Evolutionary conservation across 2,888 invertebrate genomes (phyloP).

Genomic region (Dilophus febrilis): DNA sequence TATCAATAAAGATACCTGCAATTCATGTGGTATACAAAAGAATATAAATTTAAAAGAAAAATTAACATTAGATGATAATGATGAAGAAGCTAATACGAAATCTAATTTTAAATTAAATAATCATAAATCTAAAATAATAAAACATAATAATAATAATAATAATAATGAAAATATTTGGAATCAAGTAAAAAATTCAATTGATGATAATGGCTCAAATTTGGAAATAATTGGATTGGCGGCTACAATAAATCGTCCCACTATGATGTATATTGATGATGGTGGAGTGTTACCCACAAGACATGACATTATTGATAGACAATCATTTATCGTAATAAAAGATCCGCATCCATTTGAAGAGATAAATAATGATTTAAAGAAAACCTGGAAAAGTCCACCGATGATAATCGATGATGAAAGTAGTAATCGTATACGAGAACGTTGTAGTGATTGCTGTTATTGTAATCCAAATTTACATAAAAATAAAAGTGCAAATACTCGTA

Average conservation of each 20-base stretch:
- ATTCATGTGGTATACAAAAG: neutral
- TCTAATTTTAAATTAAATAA: too few species aligned
- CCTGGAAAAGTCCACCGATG: neutral
- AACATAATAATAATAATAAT: too few species aligned
- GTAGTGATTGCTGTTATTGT: conserved; percentile 11
- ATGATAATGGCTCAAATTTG: neutral
- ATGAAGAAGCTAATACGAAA: neutral
- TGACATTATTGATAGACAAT: conserved; percentile 4
- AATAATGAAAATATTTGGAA: conserved; percentile 6
- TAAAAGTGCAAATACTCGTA: neutral
- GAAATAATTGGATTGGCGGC: neutral
- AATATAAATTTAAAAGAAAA: neutral
- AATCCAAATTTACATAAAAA: conserved; percentile 10
- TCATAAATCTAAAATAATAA: too few species aligned
- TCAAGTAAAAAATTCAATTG: conserved; percentile 2
- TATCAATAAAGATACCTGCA: neutral
- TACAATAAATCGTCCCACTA: neutral
- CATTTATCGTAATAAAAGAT: conserved; percentile 5
- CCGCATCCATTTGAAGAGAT: too few species aligned
- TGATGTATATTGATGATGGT: too few species aligned
- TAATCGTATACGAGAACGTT: conserved; percentile 4
- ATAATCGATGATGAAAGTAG: neutral
- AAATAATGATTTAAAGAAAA: neutral
- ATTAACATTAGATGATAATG: neutral
- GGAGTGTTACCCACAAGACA: neutral